Percentiles rank a stretch among this genome's conserved stretches.
phyloP scores from a whole-genome alignment of 2,113 vertebrate genomes.

The Xerus inauris region DNA sequence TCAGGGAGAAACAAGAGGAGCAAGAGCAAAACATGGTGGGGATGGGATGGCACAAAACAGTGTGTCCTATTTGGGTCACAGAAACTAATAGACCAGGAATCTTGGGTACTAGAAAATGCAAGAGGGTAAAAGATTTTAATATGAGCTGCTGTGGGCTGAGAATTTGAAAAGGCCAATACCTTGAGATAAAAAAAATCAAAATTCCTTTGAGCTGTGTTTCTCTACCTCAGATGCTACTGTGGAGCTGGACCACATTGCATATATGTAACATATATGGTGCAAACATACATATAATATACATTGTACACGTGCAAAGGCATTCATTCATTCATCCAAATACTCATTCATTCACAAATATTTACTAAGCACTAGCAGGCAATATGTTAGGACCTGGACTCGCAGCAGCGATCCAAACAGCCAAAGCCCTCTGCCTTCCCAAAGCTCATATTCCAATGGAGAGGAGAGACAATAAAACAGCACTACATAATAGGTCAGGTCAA shows the following conservation, averaged over 20 bases:
- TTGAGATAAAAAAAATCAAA: not conserved
- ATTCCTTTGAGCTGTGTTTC: not conserved
- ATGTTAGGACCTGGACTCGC: not conserved
- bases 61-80: not conserved
- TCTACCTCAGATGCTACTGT: not conserved
- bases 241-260: not conserved
- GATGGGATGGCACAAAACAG: not conserved
- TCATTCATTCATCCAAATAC: not conserved
- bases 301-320: not conserved
- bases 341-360: not conserved
- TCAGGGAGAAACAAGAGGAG: not conserved
- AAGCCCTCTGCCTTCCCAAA: not conserved
- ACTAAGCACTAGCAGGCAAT: not conserved
- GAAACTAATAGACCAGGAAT: not conserved
- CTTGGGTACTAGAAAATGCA: not conserved
- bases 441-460: not conserved
- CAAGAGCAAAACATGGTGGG: not conserved
- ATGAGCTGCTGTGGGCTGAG: not conserved
- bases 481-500: not conserved
- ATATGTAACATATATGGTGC: too few species aligned
- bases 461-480: not conserved
- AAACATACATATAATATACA: too few species aligned
- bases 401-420: not conserved
- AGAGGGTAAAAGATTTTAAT: not conserved
- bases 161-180: not conserved